Conservation (phyloP, 2,888 invertebrate species). For the Heterodera filipjevi region DNA sequence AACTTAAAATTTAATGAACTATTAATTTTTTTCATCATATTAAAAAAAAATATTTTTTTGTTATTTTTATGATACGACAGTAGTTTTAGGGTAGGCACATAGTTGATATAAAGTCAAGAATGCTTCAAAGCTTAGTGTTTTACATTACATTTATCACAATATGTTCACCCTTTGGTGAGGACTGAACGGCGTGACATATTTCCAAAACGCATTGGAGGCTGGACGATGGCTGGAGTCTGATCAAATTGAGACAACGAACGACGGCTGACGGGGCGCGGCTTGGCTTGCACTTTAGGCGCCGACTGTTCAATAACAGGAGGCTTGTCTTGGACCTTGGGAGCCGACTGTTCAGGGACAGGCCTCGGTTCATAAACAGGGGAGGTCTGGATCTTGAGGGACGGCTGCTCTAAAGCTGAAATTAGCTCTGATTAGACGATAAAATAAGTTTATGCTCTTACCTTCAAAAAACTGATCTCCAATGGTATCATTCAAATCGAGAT, state of each 20-base stretch:
- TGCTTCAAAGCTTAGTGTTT: too few relatives aligned
- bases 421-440: too few relatives aligned
- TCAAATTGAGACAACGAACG: slow-evolving; percentile 3
- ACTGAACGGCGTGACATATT: slow-evolving; percentile 3
- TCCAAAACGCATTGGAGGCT: slow-evolving; percentile 28
- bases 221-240: background rate
- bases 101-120: too few relatives aligned
- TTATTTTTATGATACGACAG: too few relatives aligned
- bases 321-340: background rate
- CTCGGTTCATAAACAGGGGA: too few relatives aligned
- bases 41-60: too few relatives aligned
- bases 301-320: background rate
- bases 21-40: too few relatives aligned
- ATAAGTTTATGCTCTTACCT: background rate
- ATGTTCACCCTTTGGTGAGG: background rate
- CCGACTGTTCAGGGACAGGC: background rate
- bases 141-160: too few relatives aligned
- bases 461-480: slow-evolving; percentile 17
- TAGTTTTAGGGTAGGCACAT: too few relatives aligned
- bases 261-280: slow-evolving; percentile 19
- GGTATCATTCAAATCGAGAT: slow-evolving; percentile 8
- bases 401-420: too few relatives aligned
- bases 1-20: too few relatives aligned
- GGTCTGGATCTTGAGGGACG: background rate
- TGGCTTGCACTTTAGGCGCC: slow-evolving; percentile 18